Conservation (phyloP, 2,888 invertebrate species). For the Belgica antarctica region DNA sequence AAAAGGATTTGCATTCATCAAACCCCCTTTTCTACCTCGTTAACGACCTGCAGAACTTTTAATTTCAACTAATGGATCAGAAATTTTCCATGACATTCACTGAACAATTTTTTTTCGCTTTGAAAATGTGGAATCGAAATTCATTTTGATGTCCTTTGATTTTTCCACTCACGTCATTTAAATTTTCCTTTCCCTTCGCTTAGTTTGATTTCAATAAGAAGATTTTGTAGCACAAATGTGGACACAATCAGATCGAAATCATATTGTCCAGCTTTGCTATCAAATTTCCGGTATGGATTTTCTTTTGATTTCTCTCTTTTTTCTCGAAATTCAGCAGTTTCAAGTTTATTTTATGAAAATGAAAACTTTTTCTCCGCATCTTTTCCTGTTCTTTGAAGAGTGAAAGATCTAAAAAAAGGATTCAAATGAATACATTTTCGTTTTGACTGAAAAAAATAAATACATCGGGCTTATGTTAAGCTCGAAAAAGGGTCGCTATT, state of each 20-base stretch:
- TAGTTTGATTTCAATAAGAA: neutral
- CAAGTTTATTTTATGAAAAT: neutral
- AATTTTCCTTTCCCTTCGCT: neutral
- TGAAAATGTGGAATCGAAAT: neutral
- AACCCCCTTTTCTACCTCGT: neutral
- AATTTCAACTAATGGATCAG: conserved; percentile 12
- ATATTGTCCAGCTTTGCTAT: conserved; percentile 12
- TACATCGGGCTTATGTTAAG: conserved; percentile 10
- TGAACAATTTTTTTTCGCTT: neutral
- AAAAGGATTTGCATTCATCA: conserved; percentile 26
- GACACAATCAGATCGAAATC: conserved; percentile 19
- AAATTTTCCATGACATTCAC: neutral
- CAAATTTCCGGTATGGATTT: conserved; percentile 24
- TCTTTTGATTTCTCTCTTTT: conserved; percentile 23
- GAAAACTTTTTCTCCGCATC: neutral
- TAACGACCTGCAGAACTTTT: neutral
- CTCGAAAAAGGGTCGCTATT: neutral
- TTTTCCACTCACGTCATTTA: neutral
- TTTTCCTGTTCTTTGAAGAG: neutral
- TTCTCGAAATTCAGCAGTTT: neutral
- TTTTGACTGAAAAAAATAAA: neutral
- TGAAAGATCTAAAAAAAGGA: neutral
- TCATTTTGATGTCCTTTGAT: neutral
- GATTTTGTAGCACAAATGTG: conserved; percentile 19
- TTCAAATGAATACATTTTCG: neutral